Conservation (phyloP, 2,797 vertebrate genomes). For the Gymnothorax javanicus region DNA sequence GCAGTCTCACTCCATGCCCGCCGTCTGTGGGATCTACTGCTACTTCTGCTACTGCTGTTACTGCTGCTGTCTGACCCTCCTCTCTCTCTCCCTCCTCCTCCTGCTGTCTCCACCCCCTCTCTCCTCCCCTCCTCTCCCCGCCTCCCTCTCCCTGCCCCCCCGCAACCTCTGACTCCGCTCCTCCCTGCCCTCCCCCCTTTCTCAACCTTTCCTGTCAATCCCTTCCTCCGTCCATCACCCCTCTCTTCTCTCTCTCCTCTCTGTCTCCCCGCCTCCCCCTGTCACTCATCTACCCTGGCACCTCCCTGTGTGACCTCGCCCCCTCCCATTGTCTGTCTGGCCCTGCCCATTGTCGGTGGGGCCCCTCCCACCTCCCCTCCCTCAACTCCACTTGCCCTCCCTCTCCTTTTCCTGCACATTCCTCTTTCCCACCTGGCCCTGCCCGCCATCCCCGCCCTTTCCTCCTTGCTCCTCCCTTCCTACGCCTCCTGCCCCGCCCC, state of each 20-base stretch:
- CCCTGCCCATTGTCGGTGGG: not conserved
- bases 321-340: not conserved
- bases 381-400: constrained; percentile 9
- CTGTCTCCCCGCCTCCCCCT: constrained; percentile 43
- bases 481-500: constrained; percentile 55
- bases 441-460: constrained; percentile 65
- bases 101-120: constrained; percentile 65
- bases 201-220: constrained; percentile 79
- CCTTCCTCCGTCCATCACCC: constrained; percentile 49
- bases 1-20: constrained; percentile 63
- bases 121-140: constrained; percentile 49
- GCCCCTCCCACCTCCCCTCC: not conserved
- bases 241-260: not conserved
- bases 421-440: constrained; percentile 28
- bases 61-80: constrained; percentile 74
- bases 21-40: constrained; percentile 75
- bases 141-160: constrained; percentile 60
- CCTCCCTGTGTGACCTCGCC: not conserved
- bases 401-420: constrained; percentile 35
- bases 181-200: constrained; percentile 71
- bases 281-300: not conserved
- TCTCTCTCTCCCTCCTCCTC: constrained; percentile 77
- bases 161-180: constrained; percentile 76
- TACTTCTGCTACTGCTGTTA: constrained; percentile 79
- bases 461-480: constrained; percentile 53